Percentiles rank a stretch among this genome's conserved stretches.
Evolutionary conservation across 1,140 invertebrate species (phyloP).

Genomic region (Drosophila tsacasi): DNA sequence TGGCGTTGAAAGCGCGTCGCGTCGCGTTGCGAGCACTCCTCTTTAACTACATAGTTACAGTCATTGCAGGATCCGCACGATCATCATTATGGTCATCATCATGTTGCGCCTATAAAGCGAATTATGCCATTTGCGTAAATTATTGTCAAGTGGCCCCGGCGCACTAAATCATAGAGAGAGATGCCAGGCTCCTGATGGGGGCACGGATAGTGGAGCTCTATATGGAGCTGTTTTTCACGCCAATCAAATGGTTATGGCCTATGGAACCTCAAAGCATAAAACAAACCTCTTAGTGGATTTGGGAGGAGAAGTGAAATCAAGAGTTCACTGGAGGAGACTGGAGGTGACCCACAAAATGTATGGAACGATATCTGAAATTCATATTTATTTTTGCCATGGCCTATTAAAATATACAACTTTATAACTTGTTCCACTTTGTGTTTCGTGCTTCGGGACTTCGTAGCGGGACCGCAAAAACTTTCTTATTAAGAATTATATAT

Average conservation of each 20-base stretch:
- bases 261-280: not conserved
- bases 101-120: slow-evolving; percentile 69
- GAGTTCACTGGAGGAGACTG: slow-evolving; percentile 51
- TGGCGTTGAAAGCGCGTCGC: slow-evolving; percentile 81
- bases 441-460: slow-evolving; percentile 10
- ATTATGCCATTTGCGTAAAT: slow-evolving; percentile 82
- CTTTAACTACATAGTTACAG: slow-evolving; percentile 76
- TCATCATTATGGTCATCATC: slow-evolving; percentile 58
- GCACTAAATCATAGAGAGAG: slow-evolving; percentile 75
- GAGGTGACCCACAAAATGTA: slow-evolving; percentile 60
- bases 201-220: slow-evolving; percentile 15
- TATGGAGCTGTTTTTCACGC: slow-evolving; percentile 63
- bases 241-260: slow-evolving; percentile 58
- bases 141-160: slow-evolving; percentile 75
- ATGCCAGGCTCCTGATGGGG: slow-evolving; percentile 54
- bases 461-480: slow-evolving; percentile 48
- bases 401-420: slow-evolving; percentile 79
- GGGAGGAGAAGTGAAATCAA: slow-evolving; percentile 52
- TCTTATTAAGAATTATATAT: slow-evolving; percentile 80
- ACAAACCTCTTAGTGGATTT: not conserved
- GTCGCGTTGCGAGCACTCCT: slow-evolving; percentile 65
- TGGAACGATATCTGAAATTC: slow-evolving; percentile 29
- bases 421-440: slow-evolving; percentile 68
- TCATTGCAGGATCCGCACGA: slow-evolving; percentile 61
- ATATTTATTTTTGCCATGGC: slow-evolving; percentile 64